Evolutionary conservation across 2,888 invertebrate species (phyloP).

Genomic region (Xanthorhoe designata): DNA sequence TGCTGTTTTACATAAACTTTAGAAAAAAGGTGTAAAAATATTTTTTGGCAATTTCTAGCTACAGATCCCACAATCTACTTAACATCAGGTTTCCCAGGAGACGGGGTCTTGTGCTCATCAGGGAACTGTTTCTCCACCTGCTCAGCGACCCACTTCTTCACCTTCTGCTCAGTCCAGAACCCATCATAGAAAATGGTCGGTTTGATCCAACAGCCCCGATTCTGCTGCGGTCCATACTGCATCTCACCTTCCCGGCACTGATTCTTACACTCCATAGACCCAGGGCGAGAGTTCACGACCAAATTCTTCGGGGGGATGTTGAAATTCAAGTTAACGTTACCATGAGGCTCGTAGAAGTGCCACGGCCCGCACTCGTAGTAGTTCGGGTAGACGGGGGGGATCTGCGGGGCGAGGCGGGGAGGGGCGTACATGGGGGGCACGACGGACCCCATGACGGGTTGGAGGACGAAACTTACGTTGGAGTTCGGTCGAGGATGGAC

Average conservation of each 20-base stretch:
- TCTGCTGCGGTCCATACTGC: constrained; percentile 61
- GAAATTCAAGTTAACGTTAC: constrained; percentile 77
- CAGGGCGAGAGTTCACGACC: constrained; percentile 67
- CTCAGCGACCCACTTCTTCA: constrained; percentile 82
- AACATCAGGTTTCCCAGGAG: constrained; percentile 36
- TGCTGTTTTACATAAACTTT: neutral
- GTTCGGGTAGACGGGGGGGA: constrained; percentile 65
- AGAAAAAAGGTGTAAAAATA: constrained; percentile 12
- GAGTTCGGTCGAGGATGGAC: constrained; percentile 58
- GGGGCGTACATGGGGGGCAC: constrained; percentile 63
- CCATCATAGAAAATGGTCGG: constrained; percentile 83
- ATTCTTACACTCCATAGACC: constrained; percentile 60
- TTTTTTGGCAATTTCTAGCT: constrained; percentile 31
- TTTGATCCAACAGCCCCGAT: constrained; percentile 79
- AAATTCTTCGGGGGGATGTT: constrained; percentile 76
- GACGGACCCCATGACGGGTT: constrained; percentile 68
- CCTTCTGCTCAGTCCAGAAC: constrained; percentile 84
- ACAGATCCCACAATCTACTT: constrained; percentile 16
- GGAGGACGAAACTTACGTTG: constrained; percentile 80
- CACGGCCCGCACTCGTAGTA: constrained; percentile 77
- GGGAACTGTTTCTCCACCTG: constrained; percentile 81
- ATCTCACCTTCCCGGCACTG: constrained; percentile 63
- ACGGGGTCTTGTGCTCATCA: constrained; percentile 55
- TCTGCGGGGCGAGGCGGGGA: constrained; percentile 55
- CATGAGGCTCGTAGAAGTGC: constrained; percentile 78